Conservation (phyloP, 2,797 vertebrate genomes). For the Tenualosa ilisha region DNA sequence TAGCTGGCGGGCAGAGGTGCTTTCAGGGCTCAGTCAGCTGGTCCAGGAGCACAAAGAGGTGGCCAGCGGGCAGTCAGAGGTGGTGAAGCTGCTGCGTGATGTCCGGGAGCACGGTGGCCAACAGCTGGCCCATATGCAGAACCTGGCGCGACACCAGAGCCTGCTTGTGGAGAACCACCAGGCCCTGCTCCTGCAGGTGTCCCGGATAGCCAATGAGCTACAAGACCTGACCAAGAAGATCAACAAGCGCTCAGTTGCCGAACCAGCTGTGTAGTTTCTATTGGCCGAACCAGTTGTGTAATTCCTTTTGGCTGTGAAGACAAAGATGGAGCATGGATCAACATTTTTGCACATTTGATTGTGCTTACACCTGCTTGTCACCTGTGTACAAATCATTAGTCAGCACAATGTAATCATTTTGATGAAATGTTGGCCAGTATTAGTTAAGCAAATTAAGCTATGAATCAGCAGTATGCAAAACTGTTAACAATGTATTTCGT, state of each 20-base stretch:
- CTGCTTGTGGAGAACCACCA: slow-evolving; percentile 75
- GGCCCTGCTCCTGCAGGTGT: slow-evolving; percentile 72
- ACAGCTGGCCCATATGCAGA: slow-evolving; percentile 64
- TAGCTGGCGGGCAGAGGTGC: slow-evolving; percentile 38
- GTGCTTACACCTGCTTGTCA: background rate
- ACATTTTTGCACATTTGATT: background rate
- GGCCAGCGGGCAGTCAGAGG: slow-evolving; percentile 45
- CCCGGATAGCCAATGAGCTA: slow-evolving; percentile 60
- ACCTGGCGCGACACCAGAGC: slow-evolving; percentile 67
- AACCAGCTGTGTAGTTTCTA: background rate
- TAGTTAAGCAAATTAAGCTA: background rate
- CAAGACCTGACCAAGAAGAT: slow-evolving; percentile 47
- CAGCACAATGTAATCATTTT: background rate
- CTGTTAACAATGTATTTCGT: background rate
- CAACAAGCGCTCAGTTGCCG: background rate
- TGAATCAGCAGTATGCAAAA: background rate
- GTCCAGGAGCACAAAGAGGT: slow-evolving; percentile 48
- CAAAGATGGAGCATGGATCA: background rate
- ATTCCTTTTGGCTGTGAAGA: background rate
- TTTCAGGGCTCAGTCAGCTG: slow-evolving; percentile 45
- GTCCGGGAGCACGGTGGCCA: slow-evolving; percentile 55
- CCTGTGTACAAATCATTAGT: background rate
- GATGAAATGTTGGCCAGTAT: background rate
- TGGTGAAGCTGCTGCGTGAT: slow-evolving; percentile 42
- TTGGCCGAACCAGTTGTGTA: background rate